Evolutionary conservation across 1,140 invertebrate species (phyloP), one percentile per base, ranked within the genome.

Genomic region (Bombus pyrosoma): DNA sequence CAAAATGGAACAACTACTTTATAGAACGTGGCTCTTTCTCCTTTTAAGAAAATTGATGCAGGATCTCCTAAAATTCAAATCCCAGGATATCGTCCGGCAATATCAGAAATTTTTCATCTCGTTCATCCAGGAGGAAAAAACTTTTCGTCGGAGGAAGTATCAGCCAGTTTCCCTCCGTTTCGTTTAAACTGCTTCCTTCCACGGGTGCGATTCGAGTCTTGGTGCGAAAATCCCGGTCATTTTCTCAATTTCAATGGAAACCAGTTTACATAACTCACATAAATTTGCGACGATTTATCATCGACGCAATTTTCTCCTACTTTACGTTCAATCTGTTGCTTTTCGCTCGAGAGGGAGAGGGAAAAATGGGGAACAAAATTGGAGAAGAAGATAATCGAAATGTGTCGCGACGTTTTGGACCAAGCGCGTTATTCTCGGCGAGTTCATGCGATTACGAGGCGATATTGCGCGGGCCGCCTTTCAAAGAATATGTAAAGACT

Each of bases 401-500:
- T 13, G 59, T 28, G 28, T 62, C 59, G 64, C 18, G 6, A 76
- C 4, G n/a, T 32, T 59, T 77, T 39, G 57, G 53, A 18, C 25
- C 22, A 18, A 77, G 37, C 39, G 37, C n/a, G 43, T 78, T 64
- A n/a, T 64, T 34, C 59, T 25, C 5, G 18, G 5, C 5, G n/a
- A 68, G 32, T 66, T 43, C 10, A 3, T 28, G n/a, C 62, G n/a
- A 66, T 79, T 68, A 79, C 41, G 32, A 43, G 32, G 41, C 62
- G 77, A 18, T 68, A 66, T 66, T 79, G 59, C 59, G 59, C 8
- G 25, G 39, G 18, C 25, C 3, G 62, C 39, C 47, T 79, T 79
- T n/a, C n/a, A 79, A 79, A 34, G 34, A 64, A 79, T 66, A 79
- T 47, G 62, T 62, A 79, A 79, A 79, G 10, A 28, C 18, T 3